phyloP scores from a whole-genome alignment of 2,113 vertebrate genomes.

The Silurus meridionalis region DNA sequence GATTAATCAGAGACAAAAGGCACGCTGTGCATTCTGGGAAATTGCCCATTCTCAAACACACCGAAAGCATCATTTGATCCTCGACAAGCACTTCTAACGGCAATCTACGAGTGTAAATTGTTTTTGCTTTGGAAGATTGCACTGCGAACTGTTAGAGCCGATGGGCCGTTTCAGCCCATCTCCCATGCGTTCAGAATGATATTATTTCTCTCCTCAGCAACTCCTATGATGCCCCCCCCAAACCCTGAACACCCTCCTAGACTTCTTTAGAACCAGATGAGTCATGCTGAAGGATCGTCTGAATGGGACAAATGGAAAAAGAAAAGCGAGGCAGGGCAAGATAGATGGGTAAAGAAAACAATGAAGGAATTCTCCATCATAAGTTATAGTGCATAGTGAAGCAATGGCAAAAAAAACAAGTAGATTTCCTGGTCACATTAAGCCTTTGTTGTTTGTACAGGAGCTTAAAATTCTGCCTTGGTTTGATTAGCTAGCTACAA shows the following conservation, averaged over 20 bases:
- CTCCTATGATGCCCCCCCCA: slow-evolving; percentile 3
- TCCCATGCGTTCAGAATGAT: slow-evolving; percentile 19
- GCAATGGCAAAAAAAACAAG: neutral
- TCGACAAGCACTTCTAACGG: slow-evolving; percentile 22
- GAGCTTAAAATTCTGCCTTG: neutral
- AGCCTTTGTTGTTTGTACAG: neutral
- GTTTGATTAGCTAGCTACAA: neutral
- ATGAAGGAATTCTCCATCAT: neutral
- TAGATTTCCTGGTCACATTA: neutral
- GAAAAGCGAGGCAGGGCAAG: neutral
- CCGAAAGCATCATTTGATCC: slow-evolving; percentile 13
- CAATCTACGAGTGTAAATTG: slow-evolving; percentile 22
- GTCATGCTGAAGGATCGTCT: slow-evolving; percentile 18
- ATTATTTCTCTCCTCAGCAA: slow-evolving; percentile 17
- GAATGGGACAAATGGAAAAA: neutral
- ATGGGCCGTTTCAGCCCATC: slow-evolving; percentile 36
- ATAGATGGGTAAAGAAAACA: neutral
- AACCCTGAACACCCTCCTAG: no score
- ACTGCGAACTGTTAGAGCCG: neutral
- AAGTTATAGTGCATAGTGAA: neutral
- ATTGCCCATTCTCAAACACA: neutral
- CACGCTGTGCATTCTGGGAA: neutral
- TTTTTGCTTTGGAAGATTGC: slow-evolving; percentile 25
- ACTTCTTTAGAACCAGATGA: neutral
- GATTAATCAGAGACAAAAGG: neutral